These are phyloP conservation scores for Triops longicaudatus DNA, from an alignment of 1,140 invertebrate species.

Conservation along the genomic window DNA sequence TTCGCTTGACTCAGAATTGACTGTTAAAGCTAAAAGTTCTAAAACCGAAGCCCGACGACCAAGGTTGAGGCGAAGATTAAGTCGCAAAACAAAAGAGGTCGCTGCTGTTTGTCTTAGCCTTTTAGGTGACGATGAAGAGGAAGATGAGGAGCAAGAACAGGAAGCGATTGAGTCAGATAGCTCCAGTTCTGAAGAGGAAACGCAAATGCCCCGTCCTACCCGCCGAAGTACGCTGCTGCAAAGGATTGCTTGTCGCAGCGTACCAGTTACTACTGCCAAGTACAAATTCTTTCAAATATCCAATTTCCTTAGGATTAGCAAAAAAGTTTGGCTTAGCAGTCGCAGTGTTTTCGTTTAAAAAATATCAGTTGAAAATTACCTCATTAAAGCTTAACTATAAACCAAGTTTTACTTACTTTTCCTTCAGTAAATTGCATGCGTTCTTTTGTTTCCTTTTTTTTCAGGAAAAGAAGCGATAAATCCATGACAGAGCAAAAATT, in stretches of 20 bases:
- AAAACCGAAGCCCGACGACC: not conserved
- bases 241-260: conserved; percentile 29
- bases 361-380: not conserved
- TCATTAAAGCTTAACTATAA: not conserved
- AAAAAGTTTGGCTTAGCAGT: not conserved
- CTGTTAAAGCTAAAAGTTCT: not conserved
- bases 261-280: conserved; percentile 26
- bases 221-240: conserved; percentile 33
- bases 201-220: conserved; percentile 28
- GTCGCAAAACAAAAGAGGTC: conserved; percentile 63
- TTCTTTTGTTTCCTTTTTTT: not conserved
- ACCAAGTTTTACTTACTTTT: no score
- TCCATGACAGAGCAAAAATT: not conserved
- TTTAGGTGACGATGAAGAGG: conserved; percentile 41
- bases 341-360: not conserved
- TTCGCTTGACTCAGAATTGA: not conserved
- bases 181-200: conserved; percentile 20
- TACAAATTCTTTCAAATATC: not conserved
- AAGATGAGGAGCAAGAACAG: conserved; percentile 30
- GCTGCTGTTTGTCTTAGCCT: conserved; percentile 66
- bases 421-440: no score
- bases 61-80: conserved; percentile 41
- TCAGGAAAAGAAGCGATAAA: not conserved
- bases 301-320: not conserved
- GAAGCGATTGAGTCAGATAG: conserved; percentile 22